phyloP scores from a whole-genome alignment of 2,113 vertebrate genomes.

The Melanostigma gelatinosum region DNA sequence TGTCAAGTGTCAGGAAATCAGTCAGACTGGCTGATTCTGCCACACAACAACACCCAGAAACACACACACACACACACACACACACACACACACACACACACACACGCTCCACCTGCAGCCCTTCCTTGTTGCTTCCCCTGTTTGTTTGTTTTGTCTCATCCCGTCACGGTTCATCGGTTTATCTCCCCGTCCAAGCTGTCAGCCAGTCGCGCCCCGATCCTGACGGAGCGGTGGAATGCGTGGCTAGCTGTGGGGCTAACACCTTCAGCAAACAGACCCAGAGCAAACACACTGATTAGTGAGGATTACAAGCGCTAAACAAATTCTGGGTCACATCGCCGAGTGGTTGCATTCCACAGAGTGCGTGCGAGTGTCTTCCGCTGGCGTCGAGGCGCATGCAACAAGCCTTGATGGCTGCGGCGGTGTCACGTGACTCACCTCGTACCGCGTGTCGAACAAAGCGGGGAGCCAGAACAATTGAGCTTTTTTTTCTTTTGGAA shows the following conservation, averaged over 20 bases:
- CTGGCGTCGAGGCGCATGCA: neutral
- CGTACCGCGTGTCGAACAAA: conserved; percentile 33
- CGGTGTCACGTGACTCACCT: conserved; percentile 21
- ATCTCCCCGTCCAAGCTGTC: conserved; percentile 43
- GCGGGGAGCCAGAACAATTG: neutral
- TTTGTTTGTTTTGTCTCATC: conserved; percentile 12
- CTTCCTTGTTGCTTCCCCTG: conserved; percentile 29
- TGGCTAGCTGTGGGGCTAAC: conserved; percentile 59
- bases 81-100: conserved; percentile 34
- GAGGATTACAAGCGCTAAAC: conserved; percentile 73
- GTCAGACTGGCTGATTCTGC: conserved; percentile 72
- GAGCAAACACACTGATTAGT: conserved; percentile 78
- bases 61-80: conserved; percentile 15
- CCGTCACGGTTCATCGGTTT: conserved; percentile 44
- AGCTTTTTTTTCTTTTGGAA: conserved; percentile 11
- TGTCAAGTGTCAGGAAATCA: conserved; percentile 80
- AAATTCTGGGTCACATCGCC: conserved; percentile 50
- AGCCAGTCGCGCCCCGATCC: conserved; percentile 31
- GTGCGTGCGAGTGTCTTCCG: too few relatives aligned
- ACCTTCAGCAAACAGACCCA: conserved; percentile 76
- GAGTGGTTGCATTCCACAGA: too few relatives aligned
- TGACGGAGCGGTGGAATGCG: conserved; percentile 68
- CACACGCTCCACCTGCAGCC: conserved; percentile 56
- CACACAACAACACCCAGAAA: neutral
- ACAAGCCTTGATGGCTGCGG: neutral